Conservation (phyloP, 1,140 invertebrate genomes). For the Aphaenogaster floridana region DNA sequence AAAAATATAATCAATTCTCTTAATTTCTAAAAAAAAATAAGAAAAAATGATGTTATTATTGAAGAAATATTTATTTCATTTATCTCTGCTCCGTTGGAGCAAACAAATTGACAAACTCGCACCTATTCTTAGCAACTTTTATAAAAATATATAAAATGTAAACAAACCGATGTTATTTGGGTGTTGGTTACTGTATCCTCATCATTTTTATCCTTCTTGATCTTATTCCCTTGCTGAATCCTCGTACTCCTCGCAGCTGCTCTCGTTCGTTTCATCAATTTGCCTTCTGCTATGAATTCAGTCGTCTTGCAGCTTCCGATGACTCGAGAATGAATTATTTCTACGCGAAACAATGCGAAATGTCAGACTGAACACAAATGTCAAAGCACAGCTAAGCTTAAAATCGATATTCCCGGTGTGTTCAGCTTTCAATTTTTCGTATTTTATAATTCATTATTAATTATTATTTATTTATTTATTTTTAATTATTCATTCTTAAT, state of each 20-base stretch:
- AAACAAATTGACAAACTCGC: background rate
- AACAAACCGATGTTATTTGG: slow-evolving; percentile 19
- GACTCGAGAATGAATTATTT: background rate
- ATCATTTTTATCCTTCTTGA: background rate
- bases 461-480: too few relatives aligned
- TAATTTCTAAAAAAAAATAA: background rate
- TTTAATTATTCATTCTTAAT: too few relatives aligned
- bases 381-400: background rate
- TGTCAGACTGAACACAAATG: background rate
- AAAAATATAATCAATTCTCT: background rate
- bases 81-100: background rate
- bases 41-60: background rate
- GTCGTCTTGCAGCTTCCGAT: background rate
- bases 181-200: background rate
- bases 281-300: background rate
- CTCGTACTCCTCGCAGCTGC: background rate
- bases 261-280: slow-evolving; percentile 37
- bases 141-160: background rate
- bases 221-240: slow-evolving; percentile 7
- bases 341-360: background rate
- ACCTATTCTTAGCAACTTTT: background rate
- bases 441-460: too few relatives aligned
- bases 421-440: too few relatives aligned
- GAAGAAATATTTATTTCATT: background rate
- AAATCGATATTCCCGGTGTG: background rate